Percentiles rank a stretch among this genome's conserved stretches.
These are phyloP conservation scores for Heliopora coerulea DNA, from an alignment of 92 coral and sea anemone species.

Conservation along the genomic window DNA sequence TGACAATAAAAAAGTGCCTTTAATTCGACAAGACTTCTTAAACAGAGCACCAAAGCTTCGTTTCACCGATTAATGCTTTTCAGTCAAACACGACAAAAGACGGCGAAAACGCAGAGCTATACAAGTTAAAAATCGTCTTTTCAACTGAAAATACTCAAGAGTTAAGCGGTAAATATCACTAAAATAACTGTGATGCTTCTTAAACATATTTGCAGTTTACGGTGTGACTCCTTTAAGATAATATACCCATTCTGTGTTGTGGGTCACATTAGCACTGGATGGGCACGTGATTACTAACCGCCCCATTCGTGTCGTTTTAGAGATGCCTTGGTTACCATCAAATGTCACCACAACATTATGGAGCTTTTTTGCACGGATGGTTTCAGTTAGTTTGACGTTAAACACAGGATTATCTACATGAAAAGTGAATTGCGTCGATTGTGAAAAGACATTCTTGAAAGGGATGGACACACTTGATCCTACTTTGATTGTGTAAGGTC, in stretches of 20 bases:
- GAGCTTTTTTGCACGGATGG: conserved; percentile 86
- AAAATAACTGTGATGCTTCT: too few relatives aligned
- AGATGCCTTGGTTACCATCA: conserved; percentile 86
- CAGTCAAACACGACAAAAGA: too few relatives aligned
- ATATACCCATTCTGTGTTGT: conserved; percentile 86
- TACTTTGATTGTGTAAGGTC: conserved; percentile 92
- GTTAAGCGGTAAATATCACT: too few relatives aligned
- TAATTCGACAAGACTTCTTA: too few relatives aligned
- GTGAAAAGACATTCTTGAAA: conserved; percentile 91
- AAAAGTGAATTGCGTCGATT: conserved; percentile 86
- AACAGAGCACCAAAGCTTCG: too few relatives aligned
- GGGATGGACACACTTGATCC: conserved; percentile 86
- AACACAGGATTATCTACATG: conserved; percentile 89
- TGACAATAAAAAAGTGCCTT: too few relatives aligned
- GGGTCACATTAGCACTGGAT: conserved; percentile 86
- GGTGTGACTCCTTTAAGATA: conserved; percentile 87
- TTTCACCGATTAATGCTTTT: too few relatives aligned
- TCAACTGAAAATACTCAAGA: too few relatives aligned
- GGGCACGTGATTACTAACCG: conserved; percentile 87
- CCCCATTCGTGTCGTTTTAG: conserved; percentile 98
- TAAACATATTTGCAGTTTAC: too few relatives aligned
- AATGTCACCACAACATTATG: conserved; percentile 89
- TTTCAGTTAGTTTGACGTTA: conserved; percentile 85
- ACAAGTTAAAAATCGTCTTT: too few relatives aligned
- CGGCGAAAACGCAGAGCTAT: too few relatives aligned